Percentiles rank a stretch among this genome's conserved stretches.
Evolutionary conservation across 1,140 invertebrate genomes (phyloP).

Genomic region (Diorhabda carinulata): DNA sequence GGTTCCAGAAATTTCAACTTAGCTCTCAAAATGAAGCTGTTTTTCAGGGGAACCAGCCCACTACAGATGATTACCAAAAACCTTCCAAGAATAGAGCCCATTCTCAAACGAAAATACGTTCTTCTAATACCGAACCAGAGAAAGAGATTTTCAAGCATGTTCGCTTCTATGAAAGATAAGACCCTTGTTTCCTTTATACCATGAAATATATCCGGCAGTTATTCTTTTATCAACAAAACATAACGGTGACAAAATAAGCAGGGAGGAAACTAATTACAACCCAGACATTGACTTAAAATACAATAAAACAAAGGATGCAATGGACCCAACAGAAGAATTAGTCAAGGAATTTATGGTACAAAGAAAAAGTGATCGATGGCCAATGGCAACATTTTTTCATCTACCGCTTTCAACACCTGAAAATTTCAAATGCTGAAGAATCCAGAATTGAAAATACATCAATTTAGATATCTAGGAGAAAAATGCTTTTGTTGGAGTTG

Average conservation of each 20-base stretch:
- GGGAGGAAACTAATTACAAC: constrained; percentile 25
- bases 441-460: constrained; percentile 16
- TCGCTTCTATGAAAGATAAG: constrained; percentile 24
- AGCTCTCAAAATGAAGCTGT: too few relatives aligned
- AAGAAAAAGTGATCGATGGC: constrained; percentile 39
- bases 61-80: too few relatives aligned
- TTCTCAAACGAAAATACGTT: too few relatives aligned
- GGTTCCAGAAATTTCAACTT: too few relatives aligned
- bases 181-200: constrained; percentile 23
- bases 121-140: too few relatives aligned
- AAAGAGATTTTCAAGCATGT: constrained; percentile 8
- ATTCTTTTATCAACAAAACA: constrained; percentile 29
- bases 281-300: constrained; percentile 30
- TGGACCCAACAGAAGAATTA: constrained; percentile 29
- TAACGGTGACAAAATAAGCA: constrained; percentile 23
- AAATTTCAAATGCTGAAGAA: constrained; percentile 19
- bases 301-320: constrained; percentile 33
- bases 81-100: too few relatives aligned
- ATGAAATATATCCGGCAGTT: constrained; percentile 19
- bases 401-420: constrained; percentile 26
- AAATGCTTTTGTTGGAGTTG: constrained; percentile 22
- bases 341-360: constrained; percentile 23
- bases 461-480: constrained; percentile 6
- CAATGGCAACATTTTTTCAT: constrained; percentile 36
- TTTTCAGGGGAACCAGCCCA: too few relatives aligned